Evolutionary conservation across 2,113 vertebrate species (phyloP).

Genomic region (Okapia johnstoni): DNA sequence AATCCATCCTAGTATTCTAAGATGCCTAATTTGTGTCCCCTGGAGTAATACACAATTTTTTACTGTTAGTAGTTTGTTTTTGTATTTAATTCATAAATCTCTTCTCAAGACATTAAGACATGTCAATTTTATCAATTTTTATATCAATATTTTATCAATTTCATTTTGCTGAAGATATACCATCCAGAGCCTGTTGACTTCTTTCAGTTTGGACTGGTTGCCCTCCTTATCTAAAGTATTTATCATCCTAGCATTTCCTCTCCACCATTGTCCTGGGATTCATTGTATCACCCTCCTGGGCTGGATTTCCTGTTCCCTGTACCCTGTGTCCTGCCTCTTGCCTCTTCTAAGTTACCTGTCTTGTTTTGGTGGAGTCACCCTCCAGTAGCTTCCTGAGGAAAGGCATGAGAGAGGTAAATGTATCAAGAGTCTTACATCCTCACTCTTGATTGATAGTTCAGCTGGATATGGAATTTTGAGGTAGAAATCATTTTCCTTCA

Average conservation of each 20-base stretch:
- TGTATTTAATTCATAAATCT: neutral
- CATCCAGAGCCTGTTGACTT: neutral
- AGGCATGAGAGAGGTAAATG: neutral
- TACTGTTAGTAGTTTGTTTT: neutral
- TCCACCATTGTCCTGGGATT: neutral
- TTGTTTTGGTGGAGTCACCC: neutral
- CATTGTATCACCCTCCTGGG: neutral
- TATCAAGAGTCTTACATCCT: neutral
- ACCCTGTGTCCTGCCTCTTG: neutral
- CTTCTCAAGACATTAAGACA: neutral
- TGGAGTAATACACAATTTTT: neutral
- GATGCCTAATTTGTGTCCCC: neutral
- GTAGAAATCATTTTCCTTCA: neutral
- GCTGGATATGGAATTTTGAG: neutral
- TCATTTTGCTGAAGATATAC: neutral
- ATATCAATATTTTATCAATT: neutral
- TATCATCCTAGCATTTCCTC: neutral
- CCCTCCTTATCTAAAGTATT: neutral
- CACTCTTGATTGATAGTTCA: neutral
- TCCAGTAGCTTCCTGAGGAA: neutral
- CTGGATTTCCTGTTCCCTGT: neutral
- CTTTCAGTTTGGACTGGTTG: neutral
- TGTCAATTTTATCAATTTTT: neutral
- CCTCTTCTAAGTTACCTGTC: neutral
- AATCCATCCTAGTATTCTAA: neutral